phyloP scores from a whole-genome alignment of 2,797 vertebrate genomes.

The Enteromius viviparus region DNA sequence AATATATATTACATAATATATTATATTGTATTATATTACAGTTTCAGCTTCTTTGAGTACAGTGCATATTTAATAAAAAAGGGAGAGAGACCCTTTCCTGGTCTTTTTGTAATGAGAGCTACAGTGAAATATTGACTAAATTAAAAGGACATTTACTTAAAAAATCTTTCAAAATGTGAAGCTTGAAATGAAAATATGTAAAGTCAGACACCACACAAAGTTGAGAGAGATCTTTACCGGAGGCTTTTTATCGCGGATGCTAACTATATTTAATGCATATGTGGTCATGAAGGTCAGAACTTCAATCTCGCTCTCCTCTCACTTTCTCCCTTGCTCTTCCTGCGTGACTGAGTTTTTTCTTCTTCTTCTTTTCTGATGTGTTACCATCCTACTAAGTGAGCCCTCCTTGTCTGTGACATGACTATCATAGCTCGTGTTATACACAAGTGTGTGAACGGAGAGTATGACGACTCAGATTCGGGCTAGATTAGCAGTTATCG shows the following conservation, averaged over 20 bases:
- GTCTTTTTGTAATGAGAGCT: background rate
- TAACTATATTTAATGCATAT: conserved; percentile 16
- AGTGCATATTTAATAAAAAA: background rate
- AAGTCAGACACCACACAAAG: conserved; percentile 12
- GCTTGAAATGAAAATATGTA: background rate
- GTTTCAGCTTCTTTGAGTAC: background rate
- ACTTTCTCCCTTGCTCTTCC: background rate
- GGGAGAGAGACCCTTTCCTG: background rate
- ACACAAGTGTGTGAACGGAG: background rate
- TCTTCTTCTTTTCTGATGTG: background rate
- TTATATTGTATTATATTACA: background rate
- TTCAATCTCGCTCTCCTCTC: background rate
- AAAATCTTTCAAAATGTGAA: background rate
- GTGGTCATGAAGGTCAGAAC: background rate
- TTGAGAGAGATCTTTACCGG: conserved; percentile 1
- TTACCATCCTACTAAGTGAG: conserved; percentile 8
- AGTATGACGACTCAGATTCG: conserved; percentile 35
- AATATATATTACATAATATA: background rate
- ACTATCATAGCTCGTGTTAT: background rate
- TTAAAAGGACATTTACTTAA: background rate
- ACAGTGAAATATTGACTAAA: background rate
- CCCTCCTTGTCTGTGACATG: conserved; percentile 23
- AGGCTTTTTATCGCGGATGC: background rate
- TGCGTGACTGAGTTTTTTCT: background rate
- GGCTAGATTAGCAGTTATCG: conserved; percentile 64